Percentiles rank a stretch among this genome's conserved stretches.
Conservation (phyloP, 53 echinoderm and acorn worm genomes). For the Stichopus horrens region DNA sequence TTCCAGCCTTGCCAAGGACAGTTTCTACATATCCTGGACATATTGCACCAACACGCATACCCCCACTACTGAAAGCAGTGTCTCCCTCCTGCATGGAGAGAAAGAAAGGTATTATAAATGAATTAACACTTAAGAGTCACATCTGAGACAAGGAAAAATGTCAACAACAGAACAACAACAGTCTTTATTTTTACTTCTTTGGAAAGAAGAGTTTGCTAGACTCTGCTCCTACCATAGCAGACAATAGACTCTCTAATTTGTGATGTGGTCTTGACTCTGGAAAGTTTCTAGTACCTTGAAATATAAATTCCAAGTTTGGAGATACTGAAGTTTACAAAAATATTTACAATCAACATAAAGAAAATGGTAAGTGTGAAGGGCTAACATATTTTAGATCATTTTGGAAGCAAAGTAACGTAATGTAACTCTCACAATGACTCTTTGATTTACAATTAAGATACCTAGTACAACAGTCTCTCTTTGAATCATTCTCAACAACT, state of each 20-base stretch:
- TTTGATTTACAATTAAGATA: too few species aligned
- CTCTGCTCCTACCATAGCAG: background rate
- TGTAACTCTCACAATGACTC: too few species aligned
- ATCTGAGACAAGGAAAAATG: background rate
- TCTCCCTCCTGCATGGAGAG: conserved; percentile 22
- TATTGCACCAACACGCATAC: conserved; percentile 39
- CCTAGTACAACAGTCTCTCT: too few species aligned
- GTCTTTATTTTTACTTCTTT: background rate
- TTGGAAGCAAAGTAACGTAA: too few species aligned
- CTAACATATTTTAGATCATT: too few species aligned
- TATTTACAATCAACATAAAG: too few species aligned
- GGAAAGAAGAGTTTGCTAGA: background rate
- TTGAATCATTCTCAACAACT: too few species aligned
- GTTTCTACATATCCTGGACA: conserved; percentile 44
- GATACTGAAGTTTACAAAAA: too few species aligned
- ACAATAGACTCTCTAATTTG: background rate
- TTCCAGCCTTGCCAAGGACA: conserved; percentile 29
- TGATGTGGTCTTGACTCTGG: too few species aligned
- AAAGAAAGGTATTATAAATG: background rate
- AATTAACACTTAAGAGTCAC: background rate
- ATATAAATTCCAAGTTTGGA: too few species aligned
- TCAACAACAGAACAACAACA: background rate
- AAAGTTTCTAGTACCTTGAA: too few species aligned
- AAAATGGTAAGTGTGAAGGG: too few species aligned
- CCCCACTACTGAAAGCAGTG: conserved; percentile 24